Evolutionary conservation across 2,888 invertebrate species (phyloP), one percentile per base, ranked within the genome.

Genomic region (Molorchus minor): DNA sequence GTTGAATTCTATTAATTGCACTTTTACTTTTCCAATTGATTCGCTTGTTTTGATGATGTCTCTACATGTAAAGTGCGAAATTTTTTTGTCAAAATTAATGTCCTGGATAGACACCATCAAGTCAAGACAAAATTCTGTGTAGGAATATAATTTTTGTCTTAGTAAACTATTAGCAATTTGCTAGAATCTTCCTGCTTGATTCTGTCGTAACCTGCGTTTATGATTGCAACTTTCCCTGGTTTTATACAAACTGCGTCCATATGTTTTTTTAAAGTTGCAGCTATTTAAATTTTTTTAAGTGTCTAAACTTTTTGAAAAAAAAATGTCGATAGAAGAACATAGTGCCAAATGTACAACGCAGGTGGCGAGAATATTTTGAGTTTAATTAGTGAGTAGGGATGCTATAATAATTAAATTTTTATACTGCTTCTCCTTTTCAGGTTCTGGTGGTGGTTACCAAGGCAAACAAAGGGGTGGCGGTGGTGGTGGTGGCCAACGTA

Each of bases 381-480:
- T 71, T 71, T 29, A 65, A 62, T 71, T 75, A 75, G 76, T 76
- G 76, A 76, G 76, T 76, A 75, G 70, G 72, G 66, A 65, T 66
- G 67, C 61, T 70, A 70, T 67, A 72, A 73, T 74, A 76, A 72
- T 75, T 72, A 74, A 76, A 74, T 75, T 75, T 75, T 76, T 76
- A 75, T 75, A 75, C 75, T 73, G 74, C 75, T 73, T 64, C 67
- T 73, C 67, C 67, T 72, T 77, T 77, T 72, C 75, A 77, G 75
- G 76, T 73, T 73, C 72, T 45, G 65, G 68, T 36, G 74, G 75
- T 19, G 91, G 89, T 85, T 88, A 87, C 79, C 90, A 92, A 77
- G 93, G 93, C 83, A 93, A 93, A 85, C 92, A 92, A 80, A 91
- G 92, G 79, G 83, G 84, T 77, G 84, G 77, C 69, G 84, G 87